phyloP scores from a whole-genome alignment of 1,140 invertebrate genomes.

The Bombus ignitus region DNA sequence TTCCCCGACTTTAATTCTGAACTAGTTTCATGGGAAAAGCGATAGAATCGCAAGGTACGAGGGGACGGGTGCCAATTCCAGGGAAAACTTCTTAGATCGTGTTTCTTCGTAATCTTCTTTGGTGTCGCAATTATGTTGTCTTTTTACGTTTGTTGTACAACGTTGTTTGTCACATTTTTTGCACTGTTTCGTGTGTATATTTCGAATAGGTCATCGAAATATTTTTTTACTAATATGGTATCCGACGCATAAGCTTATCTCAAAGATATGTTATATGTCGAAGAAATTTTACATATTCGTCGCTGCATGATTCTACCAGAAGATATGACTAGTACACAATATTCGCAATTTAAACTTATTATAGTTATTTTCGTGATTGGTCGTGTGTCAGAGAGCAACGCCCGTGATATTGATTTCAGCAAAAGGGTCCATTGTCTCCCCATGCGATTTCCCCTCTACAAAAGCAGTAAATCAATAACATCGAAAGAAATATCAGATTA shows the following conservation, averaged over 20 bases:
- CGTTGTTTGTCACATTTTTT: background rate
- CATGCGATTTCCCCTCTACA: background rate
- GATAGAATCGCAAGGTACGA: background rate
- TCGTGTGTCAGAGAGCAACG: conserved; percentile 16
- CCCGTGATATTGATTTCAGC: conserved; percentile 35
- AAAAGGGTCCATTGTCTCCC: conserved; percentile 14
- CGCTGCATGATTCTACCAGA: too few species aligned
- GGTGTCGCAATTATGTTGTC: accelerated
- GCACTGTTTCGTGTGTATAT: too few species aligned
- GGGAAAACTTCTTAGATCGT: background rate
- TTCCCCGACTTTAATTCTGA: background rate
- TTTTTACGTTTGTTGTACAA: background rate
- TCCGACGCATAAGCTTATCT: too few species aligned
- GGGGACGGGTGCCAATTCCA: background rate
- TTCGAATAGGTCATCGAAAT: background rate
- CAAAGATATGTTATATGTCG: background rate
- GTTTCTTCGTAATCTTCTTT: too few species aligned
- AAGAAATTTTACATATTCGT: too few species aligned
- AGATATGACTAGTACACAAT: background rate
- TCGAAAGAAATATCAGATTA: background rate
- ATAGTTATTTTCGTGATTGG: background rate
- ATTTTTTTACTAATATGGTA: accelerated
- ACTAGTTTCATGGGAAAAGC: background rate
- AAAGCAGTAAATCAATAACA: conserved; percentile 31
- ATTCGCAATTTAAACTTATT: background rate